These are phyloP conservation scores for Drosophila melanogaster DNA, from an alignment of 1,140 invertebrate species.

Conservation along the genomic window DNA sequence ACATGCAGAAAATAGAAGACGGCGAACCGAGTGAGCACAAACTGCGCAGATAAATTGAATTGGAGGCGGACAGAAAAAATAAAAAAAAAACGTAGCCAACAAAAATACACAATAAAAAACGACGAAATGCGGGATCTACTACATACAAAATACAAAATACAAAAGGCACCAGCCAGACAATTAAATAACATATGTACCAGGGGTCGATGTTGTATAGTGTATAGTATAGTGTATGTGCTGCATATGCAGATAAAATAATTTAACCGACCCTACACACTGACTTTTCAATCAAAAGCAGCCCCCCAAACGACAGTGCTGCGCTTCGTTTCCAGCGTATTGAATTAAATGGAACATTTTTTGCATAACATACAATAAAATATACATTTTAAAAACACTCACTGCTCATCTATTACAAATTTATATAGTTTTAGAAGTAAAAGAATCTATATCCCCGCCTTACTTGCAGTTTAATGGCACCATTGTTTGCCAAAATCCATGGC, in stretches of 20 bases:
- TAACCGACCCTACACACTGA: constrained; percentile 56
- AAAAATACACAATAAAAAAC: constrained; percentile 9
- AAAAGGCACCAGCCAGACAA: constrained; percentile 41
- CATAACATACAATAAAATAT: no score
- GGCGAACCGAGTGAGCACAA: neutral
- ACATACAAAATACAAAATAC: constrained; percentile 7
- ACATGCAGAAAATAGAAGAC: constrained; percentile 18
- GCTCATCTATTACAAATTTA: no score
- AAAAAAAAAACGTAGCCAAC: neutral
- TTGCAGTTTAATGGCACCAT: no score
- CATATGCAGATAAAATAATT: constrained; percentile 64
- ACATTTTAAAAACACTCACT: no score
- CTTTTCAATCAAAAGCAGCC: constrained; percentile 62
- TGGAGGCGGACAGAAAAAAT: constrained; percentile 12
- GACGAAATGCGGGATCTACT: neutral
- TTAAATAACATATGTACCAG: constrained; percentile 48
- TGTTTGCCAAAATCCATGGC: no score
- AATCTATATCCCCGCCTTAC: no score
- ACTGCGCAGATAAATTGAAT: constrained; percentile 49
- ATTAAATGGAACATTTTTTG: neutral
- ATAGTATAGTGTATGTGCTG: neutral
- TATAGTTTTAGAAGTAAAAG: no score
- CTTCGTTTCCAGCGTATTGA: neutral
- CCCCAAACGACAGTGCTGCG: constrained; percentile 17
- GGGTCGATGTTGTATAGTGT: constrained; percentile 4